Evolutionary conservation across 1,140 invertebrate genomes (phyloP).

Genomic region (Metopolophium dirhodum): DNA sequence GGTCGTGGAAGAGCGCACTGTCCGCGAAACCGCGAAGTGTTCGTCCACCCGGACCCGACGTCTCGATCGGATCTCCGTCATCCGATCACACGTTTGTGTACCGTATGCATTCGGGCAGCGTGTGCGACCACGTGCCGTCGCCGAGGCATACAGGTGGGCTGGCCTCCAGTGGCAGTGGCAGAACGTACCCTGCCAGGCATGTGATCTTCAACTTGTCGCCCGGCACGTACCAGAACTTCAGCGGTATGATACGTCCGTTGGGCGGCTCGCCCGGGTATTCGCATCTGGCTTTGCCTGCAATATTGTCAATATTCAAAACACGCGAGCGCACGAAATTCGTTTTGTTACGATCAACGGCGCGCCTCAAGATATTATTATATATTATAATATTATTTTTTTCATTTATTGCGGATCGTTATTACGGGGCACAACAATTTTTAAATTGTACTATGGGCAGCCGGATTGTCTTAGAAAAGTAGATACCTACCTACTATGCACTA

Average conservation of each 20-base stretch:
- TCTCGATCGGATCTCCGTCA: neutral
- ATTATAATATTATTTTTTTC: too few relatives aligned
- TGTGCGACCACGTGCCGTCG: slow-evolving; percentile 61
- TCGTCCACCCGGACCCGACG: neutral
- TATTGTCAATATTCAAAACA: neutral
- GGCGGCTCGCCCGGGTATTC: slow-evolving; percentile 76
- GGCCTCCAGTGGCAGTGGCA: slow-evolving; percentile 60
- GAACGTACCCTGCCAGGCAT: slow-evolving; percentile 74
- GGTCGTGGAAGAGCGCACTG: neutral
- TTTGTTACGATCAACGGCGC: neutral
- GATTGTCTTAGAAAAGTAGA: too few relatives aligned
- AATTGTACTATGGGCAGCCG: too few relatives aligned
- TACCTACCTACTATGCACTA: too few relatives aligned
- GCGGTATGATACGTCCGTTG: slow-evolving; percentile 73
- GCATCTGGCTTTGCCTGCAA: slow-evolving; percentile 75
- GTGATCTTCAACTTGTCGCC: slow-evolving; percentile 76
- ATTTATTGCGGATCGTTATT: too few relatives aligned
- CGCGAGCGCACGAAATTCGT: too few relatives aligned
- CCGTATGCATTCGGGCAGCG: slow-evolving; percentile 61
- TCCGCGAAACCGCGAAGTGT: neutral
- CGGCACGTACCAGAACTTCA: slow-evolving; percentile 80
- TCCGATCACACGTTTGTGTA: slow-evolving; percentile 60
- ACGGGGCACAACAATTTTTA: too few relatives aligned
- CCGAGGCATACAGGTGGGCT: slow-evolving; percentile 59
- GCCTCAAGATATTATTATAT: neutral